Evolutionary conservation across 1,140 invertebrate species (phyloP).

Genomic region (Neotoxoptera formosana): DNA sequence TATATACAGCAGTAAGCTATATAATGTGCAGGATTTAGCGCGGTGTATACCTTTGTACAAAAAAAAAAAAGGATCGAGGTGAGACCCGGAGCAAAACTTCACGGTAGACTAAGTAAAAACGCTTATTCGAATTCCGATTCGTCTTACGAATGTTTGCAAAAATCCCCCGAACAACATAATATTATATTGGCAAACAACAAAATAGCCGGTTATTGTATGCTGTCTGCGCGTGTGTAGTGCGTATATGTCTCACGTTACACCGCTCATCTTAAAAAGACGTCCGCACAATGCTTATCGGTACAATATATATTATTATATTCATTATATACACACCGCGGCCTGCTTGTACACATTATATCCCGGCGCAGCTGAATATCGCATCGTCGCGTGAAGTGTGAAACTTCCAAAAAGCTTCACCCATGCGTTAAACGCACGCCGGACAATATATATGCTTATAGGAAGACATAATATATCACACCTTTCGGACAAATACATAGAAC

Average conservation of each 20-base stretch:
- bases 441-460: background rate
- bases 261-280: constrained; percentile 38
- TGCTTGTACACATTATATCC: background rate
- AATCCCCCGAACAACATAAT: background rate
- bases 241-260: constrained; percentile 42
- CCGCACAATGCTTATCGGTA: background rate
- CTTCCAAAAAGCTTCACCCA: constrained; percentile 48
- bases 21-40: background rate
- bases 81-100: background rate
- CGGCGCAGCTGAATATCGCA: background rate
- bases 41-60: background rate
- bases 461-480: constrained; percentile 34
- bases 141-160: constrained; percentile 8
- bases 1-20: background rate
- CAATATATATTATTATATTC: no score
- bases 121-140: constrained; percentile 30
- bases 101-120: constrained; percentile 21
- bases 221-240: constrained; percentile 14
- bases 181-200: constrained; percentile 1
- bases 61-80: constrained; percentile 22
- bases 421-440: constrained; percentile 26
- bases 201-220: background rate
- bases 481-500: background rate
- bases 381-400: constrained; percentile 17
- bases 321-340: background rate